phyloP scores from a whole-genome alignment of 2,113 vertebrate genomes.

The Barnardius zonarius region DNA sequence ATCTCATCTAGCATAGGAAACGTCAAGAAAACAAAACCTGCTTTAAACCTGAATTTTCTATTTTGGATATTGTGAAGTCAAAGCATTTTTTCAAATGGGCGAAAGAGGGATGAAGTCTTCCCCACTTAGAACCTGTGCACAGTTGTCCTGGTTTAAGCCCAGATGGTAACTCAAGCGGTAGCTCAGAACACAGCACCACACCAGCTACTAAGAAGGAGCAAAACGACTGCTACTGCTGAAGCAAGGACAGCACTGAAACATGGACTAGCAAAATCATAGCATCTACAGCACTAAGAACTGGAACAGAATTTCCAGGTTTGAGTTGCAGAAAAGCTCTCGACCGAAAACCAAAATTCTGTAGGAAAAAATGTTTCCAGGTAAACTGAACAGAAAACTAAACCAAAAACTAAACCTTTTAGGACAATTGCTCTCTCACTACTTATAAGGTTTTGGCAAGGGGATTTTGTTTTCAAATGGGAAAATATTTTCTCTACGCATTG shows the following conservation, averaged over 20 bases:
- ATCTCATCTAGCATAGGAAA: background rate
- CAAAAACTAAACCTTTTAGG: background rate
- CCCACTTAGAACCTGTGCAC: background rate
- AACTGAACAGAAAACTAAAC: background rate
- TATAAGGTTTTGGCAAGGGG: background rate
- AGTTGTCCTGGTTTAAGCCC: background rate
- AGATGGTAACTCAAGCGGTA: rapidly evolving
- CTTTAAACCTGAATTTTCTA: background rate
- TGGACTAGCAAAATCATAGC: background rate
- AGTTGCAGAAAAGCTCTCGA: background rate
- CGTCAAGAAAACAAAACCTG: background rate
- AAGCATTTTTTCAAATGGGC: background rate
- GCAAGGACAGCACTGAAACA: background rate
- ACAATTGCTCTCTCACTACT: background rate
- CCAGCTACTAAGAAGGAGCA: background rate
- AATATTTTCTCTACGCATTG: background rate
- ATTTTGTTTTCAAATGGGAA: background rate
- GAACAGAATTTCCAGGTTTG: background rate
- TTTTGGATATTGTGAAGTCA: background rate
- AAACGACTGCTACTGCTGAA: background rate
- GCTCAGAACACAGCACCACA: background rate
- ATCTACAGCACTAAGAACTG: background rate
- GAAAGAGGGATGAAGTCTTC: background rate
- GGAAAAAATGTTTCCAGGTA: background rate
- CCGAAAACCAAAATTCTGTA: background rate